Conservation (phyloP, 2,113 vertebrate species). For the Helogale parvula region DNA sequence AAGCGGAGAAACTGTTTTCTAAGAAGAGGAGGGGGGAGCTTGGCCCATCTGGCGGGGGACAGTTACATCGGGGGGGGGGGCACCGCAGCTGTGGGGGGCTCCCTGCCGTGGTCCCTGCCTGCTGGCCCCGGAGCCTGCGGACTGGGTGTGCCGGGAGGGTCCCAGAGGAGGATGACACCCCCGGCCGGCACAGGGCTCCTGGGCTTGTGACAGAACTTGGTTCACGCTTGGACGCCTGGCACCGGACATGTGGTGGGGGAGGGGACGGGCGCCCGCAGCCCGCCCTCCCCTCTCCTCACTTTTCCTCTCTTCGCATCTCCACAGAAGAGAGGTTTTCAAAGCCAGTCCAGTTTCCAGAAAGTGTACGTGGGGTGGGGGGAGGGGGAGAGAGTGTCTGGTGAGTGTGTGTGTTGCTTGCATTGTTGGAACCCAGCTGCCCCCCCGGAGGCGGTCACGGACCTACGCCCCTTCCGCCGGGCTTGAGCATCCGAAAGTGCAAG, state of each 20-base stretch:
- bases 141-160: too few species aligned
- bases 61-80: too few species aligned
- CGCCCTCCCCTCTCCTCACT: slow-evolving; percentile 78
- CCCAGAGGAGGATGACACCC: too few species aligned
- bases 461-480: slow-evolving; percentile 88
- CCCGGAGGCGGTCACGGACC: slow-evolving; percentile 88
- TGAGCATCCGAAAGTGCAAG: slow-evolving; percentile 88
- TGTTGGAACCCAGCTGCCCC: slow-evolving; percentile 90
- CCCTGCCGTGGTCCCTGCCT: too few species aligned
- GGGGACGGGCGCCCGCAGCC: slow-evolving; percentile 76
- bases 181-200: too few species aligned
- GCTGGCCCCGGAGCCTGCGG: too few species aligned
- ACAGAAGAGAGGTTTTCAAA: slow-evolving; percentile 86
- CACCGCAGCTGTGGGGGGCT: too few species aligned
- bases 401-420: slow-evolving; percentile 85
- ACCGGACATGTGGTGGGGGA: slow-evolving; percentile 78
- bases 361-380: slow-evolving; percentile 85
- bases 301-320: slow-evolving; percentile 80
- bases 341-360: slow-evolving; percentile 87
- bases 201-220: too few species aligned
- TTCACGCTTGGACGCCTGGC: slow-evolving; percentile 76
- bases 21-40: too few species aligned
- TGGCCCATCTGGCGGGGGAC: too few species aligned
- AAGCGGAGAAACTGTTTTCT: too few species aligned
- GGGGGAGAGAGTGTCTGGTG: background rate